These are phyloP conservation scores for Arctia plantaginis DNA, from an alignment of 2,888 invertebrate genomes.

Conservation along the genomic window DNA sequence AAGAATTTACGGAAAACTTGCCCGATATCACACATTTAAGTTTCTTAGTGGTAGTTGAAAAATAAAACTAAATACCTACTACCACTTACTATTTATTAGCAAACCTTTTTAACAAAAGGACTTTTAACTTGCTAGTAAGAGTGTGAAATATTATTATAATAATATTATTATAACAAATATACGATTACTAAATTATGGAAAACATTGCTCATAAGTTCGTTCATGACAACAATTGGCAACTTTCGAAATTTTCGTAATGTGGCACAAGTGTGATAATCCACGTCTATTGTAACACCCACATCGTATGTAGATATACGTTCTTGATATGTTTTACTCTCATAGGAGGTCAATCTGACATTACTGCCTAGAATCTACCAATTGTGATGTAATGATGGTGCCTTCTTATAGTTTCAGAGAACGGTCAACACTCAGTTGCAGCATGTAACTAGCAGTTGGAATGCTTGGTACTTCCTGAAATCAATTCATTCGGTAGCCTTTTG, in stretches of 20 bases:
- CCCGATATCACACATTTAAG: neutral
- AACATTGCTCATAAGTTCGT: constrained; percentile 36
- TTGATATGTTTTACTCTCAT: constrained; percentile 47
- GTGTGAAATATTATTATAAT: neutral
- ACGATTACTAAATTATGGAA: constrained; percentile 1
- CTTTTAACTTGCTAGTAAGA: neutral
- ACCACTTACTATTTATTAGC: too few relatives aligned
- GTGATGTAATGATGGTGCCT: constrained; percentile 41
- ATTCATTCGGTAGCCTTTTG: constrained; percentile 28
- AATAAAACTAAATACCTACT: too few relatives aligned
- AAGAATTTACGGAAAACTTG: neutral
- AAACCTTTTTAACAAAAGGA: too few relatives aligned
- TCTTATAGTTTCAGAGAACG: constrained; percentile 26
- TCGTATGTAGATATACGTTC: constrained; percentile 30
- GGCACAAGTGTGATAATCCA: constrained; percentile 34
- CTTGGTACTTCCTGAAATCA: constrained; percentile 49
- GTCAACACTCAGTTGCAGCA: constrained; percentile 40
- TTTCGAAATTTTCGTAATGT: constrained; percentile 34
- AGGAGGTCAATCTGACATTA: constrained; percentile 47
- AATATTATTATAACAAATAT: neutral
- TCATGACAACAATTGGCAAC: constrained; percentile 30
- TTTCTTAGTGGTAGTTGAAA: neutral
- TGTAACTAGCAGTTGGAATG: constrained; percentile 32
- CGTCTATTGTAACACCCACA: constrained; percentile 42
- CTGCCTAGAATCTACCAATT: constrained; percentile 38